Conservation (phyloP, 2,888 invertebrate genomes). For the Synanthedon andrenaeformis region DNA sequence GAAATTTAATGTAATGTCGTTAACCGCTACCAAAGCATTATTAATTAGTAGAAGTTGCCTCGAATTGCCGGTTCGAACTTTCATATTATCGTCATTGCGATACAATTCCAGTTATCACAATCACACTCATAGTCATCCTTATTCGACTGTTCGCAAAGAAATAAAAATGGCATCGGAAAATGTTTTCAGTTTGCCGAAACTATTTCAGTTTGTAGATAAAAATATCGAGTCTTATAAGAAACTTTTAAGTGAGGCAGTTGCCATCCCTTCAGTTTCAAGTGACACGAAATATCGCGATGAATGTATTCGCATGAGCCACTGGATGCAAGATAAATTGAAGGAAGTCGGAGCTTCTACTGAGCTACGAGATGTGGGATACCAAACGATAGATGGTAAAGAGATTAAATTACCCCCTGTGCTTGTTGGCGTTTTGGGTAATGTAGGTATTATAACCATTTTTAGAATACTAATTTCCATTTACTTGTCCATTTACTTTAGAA, state of each 20-base stretch:
- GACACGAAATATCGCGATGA: conserved; percentile 86
- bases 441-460: conserved; percentile 25
- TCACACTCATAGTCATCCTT: conserved; percentile 6
- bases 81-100: background rate
- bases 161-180: conserved; percentile 42
- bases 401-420: conserved; percentile 89
- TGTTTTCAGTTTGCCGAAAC: conserved; percentile 41
- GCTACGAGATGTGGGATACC: conserved; percentile 81
- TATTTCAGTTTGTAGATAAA: conserved; percentile 81
- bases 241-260: conserved; percentile 85
- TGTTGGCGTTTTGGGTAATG: conserved; percentile 81
- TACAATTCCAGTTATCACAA: background rate
- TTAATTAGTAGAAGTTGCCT: conserved; percentile 22
- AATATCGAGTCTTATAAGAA: conserved; percentile 82
- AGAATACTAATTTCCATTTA: background rate
- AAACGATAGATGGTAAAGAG: conserved; percentile 77
- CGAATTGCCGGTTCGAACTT: conserved; percentile 21
- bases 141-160: conserved; percentile 26
- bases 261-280: conserved; percentile 95
- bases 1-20: background rate
- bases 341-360: conserved; percentile 78
- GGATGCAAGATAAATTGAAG: conserved; percentile 78
- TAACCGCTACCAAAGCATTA: conserved; percentile 24
- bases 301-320: conserved; percentile 86
- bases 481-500: too few relatives aligned